Evolutionary conservation across 2,888 invertebrate species (phyloP).

Genomic region (Deroplatys truncata): DNA sequence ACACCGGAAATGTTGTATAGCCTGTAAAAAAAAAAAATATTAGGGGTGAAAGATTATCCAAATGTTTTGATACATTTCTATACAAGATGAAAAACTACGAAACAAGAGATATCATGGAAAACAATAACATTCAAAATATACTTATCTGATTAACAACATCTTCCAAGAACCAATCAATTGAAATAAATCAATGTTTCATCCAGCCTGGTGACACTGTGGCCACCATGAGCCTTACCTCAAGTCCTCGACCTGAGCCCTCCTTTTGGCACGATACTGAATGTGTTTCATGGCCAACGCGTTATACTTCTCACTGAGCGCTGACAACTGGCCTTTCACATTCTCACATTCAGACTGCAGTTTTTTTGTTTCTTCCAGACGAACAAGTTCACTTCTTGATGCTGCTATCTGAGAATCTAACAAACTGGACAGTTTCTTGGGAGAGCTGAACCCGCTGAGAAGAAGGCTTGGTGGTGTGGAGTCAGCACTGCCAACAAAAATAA

Average conservation of each 20-base stretch:
- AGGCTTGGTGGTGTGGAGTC: conserved; percentile 39
- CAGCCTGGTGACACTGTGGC: no score
- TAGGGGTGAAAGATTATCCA: no score
- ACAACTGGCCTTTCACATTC: conserved; percentile 36
- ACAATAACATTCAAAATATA: no score
- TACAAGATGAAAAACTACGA: no score
- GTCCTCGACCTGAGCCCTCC: conserved; percentile 39
- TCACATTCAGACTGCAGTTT: conserved; percentile 39
- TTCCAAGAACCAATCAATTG: no score
- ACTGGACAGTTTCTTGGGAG: conserved; percentile 37
- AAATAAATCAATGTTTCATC: no score
- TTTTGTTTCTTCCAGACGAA: conserved; percentile 38
- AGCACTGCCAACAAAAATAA: conserved; percentile 33
- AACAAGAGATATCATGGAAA: no score
- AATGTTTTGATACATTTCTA: no score
- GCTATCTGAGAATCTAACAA: conserved; percentile 35
- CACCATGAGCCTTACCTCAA: conserved; percentile 35
- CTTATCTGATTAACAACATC: no score
- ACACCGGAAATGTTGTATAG: no score
- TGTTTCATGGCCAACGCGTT: conserved; percentile 39
- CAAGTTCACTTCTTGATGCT: conserved; percentile 37
- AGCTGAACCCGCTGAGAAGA: conserved; percentile 37
- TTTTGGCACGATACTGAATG: conserved; percentile 39
- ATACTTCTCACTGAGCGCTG: conserved; percentile 39
- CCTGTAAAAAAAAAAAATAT: no score